These are phyloP conservation scores for Chaetura pelagica DNA, from an alignment of 2,113 vertebrate genomes.

Conservation along the genomic window DNA sequence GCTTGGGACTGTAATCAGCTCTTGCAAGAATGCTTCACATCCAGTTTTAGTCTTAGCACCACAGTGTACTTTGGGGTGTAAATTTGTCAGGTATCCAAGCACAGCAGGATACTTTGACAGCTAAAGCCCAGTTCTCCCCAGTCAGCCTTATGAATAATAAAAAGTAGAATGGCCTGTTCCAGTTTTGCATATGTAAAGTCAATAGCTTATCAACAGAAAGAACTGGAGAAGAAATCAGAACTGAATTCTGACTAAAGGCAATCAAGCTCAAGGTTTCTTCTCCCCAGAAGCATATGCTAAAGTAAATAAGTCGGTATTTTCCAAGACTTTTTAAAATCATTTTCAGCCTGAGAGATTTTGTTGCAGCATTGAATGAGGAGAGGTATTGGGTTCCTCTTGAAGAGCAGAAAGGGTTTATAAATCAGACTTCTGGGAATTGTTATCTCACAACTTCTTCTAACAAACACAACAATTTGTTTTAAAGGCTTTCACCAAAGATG, in stretches of 20 bases:
- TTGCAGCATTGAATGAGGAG: neutral
- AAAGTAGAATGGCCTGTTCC: neutral
- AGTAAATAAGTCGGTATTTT: neutral
- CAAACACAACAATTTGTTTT: slow-evolving; percentile 66
- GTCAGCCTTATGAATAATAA: slow-evolving; percentile 12
- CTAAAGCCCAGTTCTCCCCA: neutral
- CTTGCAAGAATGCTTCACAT: neutral
- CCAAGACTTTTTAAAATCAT: neutral
- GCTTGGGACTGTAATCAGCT: slow-evolving; percentile 1
- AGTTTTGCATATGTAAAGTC: neutral
- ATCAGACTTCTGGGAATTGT: slow-evolving; percentile 50
- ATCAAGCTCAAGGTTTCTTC: neutral
- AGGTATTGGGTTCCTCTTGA: neutral
- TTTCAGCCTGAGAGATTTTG: neutral
- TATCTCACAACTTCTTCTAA: slow-evolving; percentile 60
- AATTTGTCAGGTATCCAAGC: slow-evolving; percentile 45
- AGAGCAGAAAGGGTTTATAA: slow-evolving; percentile 39
- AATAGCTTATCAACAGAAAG: neutral
- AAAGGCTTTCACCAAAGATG: slow-evolving; percentile 69
- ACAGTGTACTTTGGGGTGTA: slow-evolving; percentile 26
- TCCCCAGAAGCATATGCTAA: neutral
- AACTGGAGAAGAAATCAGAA: neutral
- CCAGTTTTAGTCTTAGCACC: slow-evolving; percentile 42
- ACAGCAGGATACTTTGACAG: slow-evolving; percentile 19
- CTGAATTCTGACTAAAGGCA: neutral